These are phyloP conservation scores for Lymantria dispar DNA, from an alignment of 2,888 invertebrate species.

Conservation along the genomic window DNA sequence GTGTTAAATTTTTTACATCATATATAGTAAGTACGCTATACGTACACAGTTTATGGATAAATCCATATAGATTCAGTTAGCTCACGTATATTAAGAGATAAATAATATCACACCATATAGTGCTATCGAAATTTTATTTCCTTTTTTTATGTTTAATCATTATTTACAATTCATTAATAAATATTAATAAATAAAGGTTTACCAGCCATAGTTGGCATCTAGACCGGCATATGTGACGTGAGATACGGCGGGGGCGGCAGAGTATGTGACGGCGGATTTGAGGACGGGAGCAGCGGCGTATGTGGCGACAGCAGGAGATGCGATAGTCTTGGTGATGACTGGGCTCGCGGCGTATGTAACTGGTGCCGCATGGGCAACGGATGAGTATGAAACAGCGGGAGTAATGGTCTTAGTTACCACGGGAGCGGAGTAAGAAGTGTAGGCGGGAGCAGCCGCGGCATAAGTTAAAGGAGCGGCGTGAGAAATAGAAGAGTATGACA, in stretches of 20 bases:
- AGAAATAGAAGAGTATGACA: slow-evolving; percentile 33
- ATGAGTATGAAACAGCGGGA: slow-evolving; percentile 43
- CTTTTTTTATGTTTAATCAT: background rate
- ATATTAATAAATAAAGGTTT: slow-evolving; percentile 23
- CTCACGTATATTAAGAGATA: too few relatives aligned
- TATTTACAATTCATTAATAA: slow-evolving; percentile 6
- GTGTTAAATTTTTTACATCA: too few relatives aligned
- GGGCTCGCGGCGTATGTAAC: slow-evolving; percentile 48
- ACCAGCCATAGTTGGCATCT: slow-evolving; percentile 74
- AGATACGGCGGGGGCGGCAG: slow-evolving; percentile 52
- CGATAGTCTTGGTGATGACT: slow-evolving; percentile 30
- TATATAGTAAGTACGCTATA: too few relatives aligned
- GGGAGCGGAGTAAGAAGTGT: slow-evolving; percentile 35
- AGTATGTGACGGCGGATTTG: slow-evolving; percentile 46
- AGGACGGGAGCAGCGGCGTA: slow-evolving; percentile 60
- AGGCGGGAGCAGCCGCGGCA: slow-evolving; percentile 52
- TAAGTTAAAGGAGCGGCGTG: slow-evolving; percentile 49
- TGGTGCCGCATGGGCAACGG: slow-evolving; percentile 37
- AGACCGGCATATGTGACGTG: slow-evolving; percentile 64
- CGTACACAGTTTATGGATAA: too few relatives aligned
- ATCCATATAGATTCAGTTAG: too few relatives aligned
- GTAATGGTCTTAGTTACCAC: slow-evolving; percentile 38
- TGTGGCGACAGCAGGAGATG: slow-evolving; percentile 34
- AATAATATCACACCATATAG: too few relatives aligned
- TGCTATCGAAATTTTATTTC: background rate